A percentile compares a stretch with the other conserved stretches of the same genome.
These are phyloP conservation scores for Crocodylus rhombifer DNA, from an alignment of 2,797 vertebrate genomes.

Conservation along the genomic window DNA sequence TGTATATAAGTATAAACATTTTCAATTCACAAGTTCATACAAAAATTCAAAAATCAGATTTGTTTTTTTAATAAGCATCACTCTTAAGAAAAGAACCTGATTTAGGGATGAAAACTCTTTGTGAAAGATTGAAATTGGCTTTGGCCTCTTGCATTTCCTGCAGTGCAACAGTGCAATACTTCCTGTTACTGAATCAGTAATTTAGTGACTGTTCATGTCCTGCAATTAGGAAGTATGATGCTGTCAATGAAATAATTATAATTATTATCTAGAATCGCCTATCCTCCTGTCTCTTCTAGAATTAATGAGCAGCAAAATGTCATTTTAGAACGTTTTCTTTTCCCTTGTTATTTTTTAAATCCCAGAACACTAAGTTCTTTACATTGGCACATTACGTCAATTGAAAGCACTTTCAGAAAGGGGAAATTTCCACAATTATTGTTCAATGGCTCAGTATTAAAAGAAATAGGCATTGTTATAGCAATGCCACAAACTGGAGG, in stretches of 20 bases:
- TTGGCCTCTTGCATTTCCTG: background rate
- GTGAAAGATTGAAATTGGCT: background rate
- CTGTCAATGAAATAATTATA: background rate
- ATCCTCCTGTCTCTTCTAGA: background rate
- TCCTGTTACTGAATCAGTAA: background rate
- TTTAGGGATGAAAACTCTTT: background rate
- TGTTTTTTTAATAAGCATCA: background rate
- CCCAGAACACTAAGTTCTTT: background rate
- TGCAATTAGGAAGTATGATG: background rate
- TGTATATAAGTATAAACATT: background rate
- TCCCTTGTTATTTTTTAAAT: background rate
- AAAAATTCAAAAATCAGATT: background rate
- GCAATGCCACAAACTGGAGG: background rate
- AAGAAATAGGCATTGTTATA: constrained; percentile 28
- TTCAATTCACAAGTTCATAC: background rate
- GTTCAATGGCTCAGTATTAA: constrained; percentile 1
- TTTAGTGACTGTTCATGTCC: background rate
- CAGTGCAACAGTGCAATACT: background rate
- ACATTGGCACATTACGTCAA: background rate
- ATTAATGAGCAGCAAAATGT: background rate
- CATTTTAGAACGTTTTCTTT: background rate
- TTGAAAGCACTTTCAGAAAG: constrained; percentile 19
- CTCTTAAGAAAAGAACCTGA: background rate
- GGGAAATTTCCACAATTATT: constrained; percentile 27
- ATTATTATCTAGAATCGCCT: background rate